phyloP scores from a whole-genome alignment of 2,797 vertebrate species.

The Phataginus tricuspis region DNA sequence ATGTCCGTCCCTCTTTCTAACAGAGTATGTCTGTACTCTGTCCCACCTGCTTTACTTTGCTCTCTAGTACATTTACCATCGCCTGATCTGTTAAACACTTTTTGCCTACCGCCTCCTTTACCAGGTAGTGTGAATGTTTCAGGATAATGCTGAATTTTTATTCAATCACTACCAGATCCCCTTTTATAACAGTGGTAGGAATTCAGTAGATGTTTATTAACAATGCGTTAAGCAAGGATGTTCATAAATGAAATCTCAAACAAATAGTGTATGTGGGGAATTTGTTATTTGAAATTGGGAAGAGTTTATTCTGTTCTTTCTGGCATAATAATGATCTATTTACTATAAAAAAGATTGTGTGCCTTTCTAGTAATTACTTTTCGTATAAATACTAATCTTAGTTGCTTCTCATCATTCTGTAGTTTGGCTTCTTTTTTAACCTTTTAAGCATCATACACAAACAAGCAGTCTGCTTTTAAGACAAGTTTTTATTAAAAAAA shows the following conservation, averaged over 20 bases:
- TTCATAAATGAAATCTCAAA: conserved; percentile 31
- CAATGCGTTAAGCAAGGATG: neutral
- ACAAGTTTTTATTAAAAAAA: neutral
- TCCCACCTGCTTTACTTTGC: neutral
- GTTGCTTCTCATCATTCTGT: neutral
- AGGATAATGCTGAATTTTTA: neutral
- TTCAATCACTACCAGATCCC: neutral
- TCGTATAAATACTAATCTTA: neutral
- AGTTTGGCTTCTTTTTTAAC: neutral
- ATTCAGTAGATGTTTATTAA: neutral
- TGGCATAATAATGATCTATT: neutral
- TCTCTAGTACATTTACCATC: neutral
- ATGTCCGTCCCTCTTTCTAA: neutral
- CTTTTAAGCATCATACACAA: neutral
- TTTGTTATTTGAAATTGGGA: neutral
- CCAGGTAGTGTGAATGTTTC: neutral
- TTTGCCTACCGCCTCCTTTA: neutral
- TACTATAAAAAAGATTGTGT: neutral
- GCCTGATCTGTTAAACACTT: neutral
- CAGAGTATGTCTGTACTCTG: neutral
- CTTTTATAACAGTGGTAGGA: neutral
- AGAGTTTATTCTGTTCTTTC: neutral
- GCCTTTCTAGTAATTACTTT: neutral
- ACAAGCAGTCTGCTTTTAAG: neutral
- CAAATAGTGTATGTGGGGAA: neutral